Conservation (phyloP, 2,113 vertebrate genomes). For the Raphicerus campestris region DNA sequence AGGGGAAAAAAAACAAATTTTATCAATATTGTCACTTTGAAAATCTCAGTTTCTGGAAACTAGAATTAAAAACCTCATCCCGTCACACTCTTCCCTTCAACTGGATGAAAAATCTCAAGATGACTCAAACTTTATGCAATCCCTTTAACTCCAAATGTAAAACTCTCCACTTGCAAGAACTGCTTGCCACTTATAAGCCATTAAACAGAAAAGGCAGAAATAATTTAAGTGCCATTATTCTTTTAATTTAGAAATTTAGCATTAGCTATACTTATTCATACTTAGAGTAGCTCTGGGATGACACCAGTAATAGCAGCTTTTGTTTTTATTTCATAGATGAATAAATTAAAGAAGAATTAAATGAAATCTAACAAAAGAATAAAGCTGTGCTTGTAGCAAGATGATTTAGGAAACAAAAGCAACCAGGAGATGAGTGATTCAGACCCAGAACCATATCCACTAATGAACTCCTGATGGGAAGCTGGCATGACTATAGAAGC, state of each 20-base stretch:
- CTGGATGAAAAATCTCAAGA: not conserved
- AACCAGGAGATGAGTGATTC: not conserved
- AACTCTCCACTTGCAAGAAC: not conserved
- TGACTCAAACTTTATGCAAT: not conserved
- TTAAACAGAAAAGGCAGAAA: not conserved
- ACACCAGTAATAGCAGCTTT: not conserved
- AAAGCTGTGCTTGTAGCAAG: not conserved
- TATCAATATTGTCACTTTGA: conserved; percentile 42
- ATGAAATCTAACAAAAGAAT: not conserved
- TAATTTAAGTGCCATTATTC: not conserved
- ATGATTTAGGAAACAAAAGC: conserved; percentile 8
- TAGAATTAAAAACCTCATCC: not conserved
- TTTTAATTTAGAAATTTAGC: not conserved
- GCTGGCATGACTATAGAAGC: not conserved
- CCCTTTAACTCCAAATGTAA: not conserved
- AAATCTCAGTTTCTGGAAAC: conserved; percentile 38
- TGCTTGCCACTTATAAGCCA: not conserved
- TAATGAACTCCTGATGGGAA: not conserved
- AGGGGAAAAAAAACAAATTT: not conserved
- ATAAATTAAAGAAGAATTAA: not conserved
- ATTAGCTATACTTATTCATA: not conserved
- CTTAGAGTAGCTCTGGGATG: not conserved
- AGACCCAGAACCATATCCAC: not conserved
- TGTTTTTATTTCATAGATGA: not conserved
- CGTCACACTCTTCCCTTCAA: not conserved